Evolutionary conservation across 2,888 invertebrate species (phyloP).

Genomic region (Cerastoderma edule): DNA sequence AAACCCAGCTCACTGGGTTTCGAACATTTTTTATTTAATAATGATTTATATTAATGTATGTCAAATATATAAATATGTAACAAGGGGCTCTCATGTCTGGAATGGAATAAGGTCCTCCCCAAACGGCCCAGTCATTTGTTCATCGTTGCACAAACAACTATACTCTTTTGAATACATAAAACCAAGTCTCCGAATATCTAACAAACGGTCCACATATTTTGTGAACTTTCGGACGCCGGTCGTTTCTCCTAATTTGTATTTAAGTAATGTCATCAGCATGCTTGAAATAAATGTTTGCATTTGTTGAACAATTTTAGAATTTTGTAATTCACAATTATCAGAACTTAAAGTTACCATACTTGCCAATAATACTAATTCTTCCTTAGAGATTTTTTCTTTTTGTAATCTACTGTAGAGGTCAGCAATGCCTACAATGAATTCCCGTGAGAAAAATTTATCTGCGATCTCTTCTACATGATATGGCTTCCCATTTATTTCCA

Average conservation of each 20-base stretch:
- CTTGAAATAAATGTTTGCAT: constrained; percentile 24
- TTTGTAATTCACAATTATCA: constrained; percentile 43
- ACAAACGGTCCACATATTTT: not conserved
- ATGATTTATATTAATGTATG: too few species aligned
- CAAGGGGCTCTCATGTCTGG: too few species aligned
- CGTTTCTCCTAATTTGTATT: not conserved
- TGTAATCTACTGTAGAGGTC: constrained; percentile 27
- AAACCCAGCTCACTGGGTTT: too few species aligned
- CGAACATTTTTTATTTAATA: too few species aligned
- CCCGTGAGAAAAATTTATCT: constrained; percentile 44
- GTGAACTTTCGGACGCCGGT: not conserved
- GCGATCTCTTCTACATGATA: constrained; percentile 54
- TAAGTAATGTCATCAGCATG: not conserved
- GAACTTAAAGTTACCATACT: constrained; percentile 33
- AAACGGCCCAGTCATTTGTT: not conserved
- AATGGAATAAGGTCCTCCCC: not conserved
- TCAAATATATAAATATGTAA: too few species aligned
- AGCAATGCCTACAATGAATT: not conserved
- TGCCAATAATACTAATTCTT: constrained; percentile 44
- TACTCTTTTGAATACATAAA: not conserved
- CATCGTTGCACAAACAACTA: constrained; percentile 6
- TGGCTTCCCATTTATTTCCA: constrained; percentile 37
- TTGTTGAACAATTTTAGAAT: constrained; percentile 33
- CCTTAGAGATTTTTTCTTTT: constrained; percentile 34
- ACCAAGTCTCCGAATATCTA: not conserved